Base-by-base conservation (phyloP, 2,888 invertebrate genomes). In the Baccha elongata region DNA sequence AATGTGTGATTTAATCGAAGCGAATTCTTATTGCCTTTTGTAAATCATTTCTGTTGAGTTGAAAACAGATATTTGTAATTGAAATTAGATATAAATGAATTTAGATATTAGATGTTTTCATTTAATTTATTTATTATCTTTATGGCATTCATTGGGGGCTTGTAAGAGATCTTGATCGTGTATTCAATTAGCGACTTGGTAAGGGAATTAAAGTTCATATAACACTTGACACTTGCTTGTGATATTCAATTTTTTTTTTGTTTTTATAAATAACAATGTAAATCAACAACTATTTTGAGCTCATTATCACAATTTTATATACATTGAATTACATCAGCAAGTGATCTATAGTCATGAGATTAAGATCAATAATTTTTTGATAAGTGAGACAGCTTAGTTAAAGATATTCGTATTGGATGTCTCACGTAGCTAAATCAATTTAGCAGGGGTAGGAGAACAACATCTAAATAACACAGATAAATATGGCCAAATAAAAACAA, bases 1-100 rank as follows among this genome's bases (percentile, higher is more conserved):
- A 62, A 79, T 67, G 17, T 67, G 17, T 72, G 60, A 79, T 79
- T 79, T 62, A 46, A 72, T 67, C 72, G 60, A 60, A 44, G 37
- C 1, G n/a, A 2, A 21, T 21, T 4, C 11, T 21, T 60, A 7
- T 1, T 10, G 21, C n/a, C 8, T 4, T 10, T 42, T 8, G 17
- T 17, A 6, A 1, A 52, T 23, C n/a, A 19, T 15, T 17, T 11
- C n/a, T 6, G 2, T 11, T 7, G 6, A 37, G 21, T 55, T 55
- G 19, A 55, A 37, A 10, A n/a, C n/a, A n/a, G n/a, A 10, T n/a
- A 15, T 52, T 58, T 42, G 26, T 11, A 42, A 58, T 58, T 42
- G 13, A 42, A 58, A 26, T 26, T 37, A 40, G 26, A 58, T 58
- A 26, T 13, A 15, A 10, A 32, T 32, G 37, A 13, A n/a, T 11